These are phyloP conservation scores for Danio rerio DNA, from an alignment of 2,113 vertebrate species.

Conservation along the genomic window DNA sequence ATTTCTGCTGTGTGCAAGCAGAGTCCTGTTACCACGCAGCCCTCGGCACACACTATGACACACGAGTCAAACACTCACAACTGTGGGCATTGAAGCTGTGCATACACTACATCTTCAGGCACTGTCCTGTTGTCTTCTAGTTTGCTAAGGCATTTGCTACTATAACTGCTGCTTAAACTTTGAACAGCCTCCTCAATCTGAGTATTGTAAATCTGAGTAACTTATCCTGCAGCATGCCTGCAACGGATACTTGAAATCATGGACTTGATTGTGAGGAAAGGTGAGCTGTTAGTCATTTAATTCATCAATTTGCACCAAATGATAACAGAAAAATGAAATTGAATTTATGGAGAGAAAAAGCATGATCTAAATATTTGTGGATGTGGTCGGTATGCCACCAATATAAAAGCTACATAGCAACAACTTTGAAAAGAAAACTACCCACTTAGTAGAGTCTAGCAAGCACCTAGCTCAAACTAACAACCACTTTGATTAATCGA, in stretches of 20 bases:
- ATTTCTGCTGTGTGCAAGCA: constrained; percentile 66
- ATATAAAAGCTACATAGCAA: not conserved
- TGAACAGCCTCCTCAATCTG: not conserved
- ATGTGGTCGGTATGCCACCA: too few species aligned
- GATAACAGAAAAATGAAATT: not conserved
- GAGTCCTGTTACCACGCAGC: constrained; percentile 61
- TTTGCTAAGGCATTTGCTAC: not conserved
- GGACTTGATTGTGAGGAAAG: not conserved
- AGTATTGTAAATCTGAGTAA: not conserved
- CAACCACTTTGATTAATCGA: too few species aligned
- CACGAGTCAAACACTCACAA: constrained; percentile 24
- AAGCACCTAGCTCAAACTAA: too few species aligned
- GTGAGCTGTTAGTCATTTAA: not conserved
- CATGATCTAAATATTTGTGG: too few species aligned
- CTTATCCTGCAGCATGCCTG: not conserved
- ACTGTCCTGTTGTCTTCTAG: not conserved
- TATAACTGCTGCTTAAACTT: not conserved
- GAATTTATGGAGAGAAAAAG: too few species aligned
- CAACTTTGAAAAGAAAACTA: too few species aligned
- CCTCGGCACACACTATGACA: not conserved
- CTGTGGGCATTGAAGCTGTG: not conserved
- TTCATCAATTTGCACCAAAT: not conserved
- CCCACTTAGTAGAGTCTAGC: too few species aligned
- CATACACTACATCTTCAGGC: not conserved
- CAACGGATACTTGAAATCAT: not conserved